Conservation (phyloP, 2,888 invertebrate genomes). For the Pseudococcus jackbeardsleyi region DNA sequence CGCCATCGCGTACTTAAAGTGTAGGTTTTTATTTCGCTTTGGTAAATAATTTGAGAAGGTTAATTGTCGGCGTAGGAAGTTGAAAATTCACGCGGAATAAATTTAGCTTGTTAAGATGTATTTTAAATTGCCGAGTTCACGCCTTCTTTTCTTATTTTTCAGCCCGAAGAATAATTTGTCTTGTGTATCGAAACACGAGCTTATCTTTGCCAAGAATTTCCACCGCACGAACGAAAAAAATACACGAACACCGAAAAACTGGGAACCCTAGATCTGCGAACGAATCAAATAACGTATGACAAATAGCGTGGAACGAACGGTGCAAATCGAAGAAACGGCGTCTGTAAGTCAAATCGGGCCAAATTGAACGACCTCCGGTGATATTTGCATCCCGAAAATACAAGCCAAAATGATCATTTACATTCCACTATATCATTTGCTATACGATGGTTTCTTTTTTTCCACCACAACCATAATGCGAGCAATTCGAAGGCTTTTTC, state of each 20-base stretch:
- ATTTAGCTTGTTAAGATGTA: conserved; percentile 10
- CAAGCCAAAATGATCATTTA: conserved; percentile 63
- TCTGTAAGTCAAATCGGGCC: conserved; percentile 63
- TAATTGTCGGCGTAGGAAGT: not conserved
- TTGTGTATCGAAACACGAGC: not conserved
- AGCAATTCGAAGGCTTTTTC: conserved; percentile 52
- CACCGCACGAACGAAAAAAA: not conserved
- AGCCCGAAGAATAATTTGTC: not conserved
- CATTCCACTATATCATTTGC: conserved; percentile 64
- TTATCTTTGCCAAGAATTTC: not conserved
- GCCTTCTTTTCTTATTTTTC: not conserved
- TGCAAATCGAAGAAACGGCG: conserved; percentile 63
- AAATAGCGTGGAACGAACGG: conserved; percentile 64
- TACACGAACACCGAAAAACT: not conserved
- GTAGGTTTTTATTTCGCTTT: conserved; percentile 2
- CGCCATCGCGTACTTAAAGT: not conserved
- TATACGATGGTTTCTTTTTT: conserved; percentile 39
- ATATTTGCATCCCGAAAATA: conserved; percentile 63
- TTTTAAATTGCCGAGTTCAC: not conserved
- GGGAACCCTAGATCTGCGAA: conserved; percentile 48
- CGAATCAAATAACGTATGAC: conserved; percentile 57
- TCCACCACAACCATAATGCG: conserved; percentile 46
- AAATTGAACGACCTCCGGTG: conserved; percentile 64
- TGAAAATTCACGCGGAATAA: conserved; percentile 1
- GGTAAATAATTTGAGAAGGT: not conserved